phyloP scores from a whole-genome alignment of 2,797 vertebrate genomes.

The Coregonus sp. region DNA sequence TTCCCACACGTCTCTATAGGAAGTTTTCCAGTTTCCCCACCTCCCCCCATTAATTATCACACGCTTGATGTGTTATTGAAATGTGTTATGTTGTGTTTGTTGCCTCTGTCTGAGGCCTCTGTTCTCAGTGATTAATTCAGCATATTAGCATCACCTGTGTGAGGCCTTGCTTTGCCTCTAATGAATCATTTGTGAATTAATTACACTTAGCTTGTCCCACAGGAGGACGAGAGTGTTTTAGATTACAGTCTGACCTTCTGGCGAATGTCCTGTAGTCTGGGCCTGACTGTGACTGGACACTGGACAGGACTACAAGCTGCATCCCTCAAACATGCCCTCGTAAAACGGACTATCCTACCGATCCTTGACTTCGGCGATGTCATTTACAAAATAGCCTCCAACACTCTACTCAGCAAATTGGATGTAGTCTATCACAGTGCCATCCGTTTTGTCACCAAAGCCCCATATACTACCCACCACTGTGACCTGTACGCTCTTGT shows the following conservation, averaged over 20 bases:
- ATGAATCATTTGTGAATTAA: background rate
- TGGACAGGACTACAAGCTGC: background rate
- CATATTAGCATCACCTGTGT: background rate
- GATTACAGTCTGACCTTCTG: constrained; percentile 1
- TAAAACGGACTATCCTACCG: too few relatives aligned
- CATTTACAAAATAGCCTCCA: too few relatives aligned
- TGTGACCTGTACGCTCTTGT: too few relatives aligned
- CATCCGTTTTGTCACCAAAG: too few relatives aligned
- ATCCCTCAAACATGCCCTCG: background rate
- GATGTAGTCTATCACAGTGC: too few relatives aligned
- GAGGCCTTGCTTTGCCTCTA: background rate
- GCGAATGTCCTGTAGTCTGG: background rate
- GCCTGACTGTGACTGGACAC: background rate
- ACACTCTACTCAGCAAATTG: too few relatives aligned
- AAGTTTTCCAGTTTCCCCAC: background rate
- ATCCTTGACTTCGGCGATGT: too few relatives aligned
- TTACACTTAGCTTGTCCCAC: background rate
- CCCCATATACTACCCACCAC: too few relatives aligned
- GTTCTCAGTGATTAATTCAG: background rate
- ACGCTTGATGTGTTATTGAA: background rate
- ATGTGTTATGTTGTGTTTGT: background rate
- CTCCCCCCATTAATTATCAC: background rate
- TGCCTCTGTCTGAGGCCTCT: background rate
- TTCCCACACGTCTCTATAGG: background rate
- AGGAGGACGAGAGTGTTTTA: background rate